A percentile compares a stretch with the other conserved stretches of the same genome.
These are phyloP conservation scores for Ursus arctos DNA, from an alignment of 2,113 vertebrate species.

Conservation along the genomic window DNA sequence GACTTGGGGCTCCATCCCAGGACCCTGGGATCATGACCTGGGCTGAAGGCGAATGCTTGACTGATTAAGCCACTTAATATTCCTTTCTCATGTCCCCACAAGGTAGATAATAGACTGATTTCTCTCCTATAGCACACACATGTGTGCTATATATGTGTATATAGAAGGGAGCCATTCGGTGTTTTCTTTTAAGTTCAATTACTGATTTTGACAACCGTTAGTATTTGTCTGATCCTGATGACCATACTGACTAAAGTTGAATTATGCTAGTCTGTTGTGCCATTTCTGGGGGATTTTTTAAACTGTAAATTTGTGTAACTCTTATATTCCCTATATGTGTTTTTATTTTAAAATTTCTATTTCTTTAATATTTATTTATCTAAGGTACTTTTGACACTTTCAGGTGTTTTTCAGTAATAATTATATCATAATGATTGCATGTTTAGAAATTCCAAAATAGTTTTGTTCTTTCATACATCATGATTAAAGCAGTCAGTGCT, in stretches of 20 bases:
- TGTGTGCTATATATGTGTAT: background rate
- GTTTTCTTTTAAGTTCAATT: background rate
- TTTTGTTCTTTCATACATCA: constrained; percentile 16
- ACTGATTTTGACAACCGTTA: background rate
- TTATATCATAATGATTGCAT: background rate
- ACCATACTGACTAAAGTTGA: background rate
- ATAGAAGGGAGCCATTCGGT: background rate
- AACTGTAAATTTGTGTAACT: background rate
- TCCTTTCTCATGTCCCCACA: background rate
- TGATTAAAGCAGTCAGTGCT: constrained; percentile 30
- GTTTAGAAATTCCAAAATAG: constrained; percentile 43
- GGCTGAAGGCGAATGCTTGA: background rate
- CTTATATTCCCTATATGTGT: background rate
- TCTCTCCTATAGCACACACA: background rate
- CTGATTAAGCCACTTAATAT: background rate
- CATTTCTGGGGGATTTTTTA: constrained; percentile 35
- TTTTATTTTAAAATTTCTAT: constrained; percentile 31
- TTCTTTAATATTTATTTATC: constrained; percentile 26
- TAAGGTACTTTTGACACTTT: constrained; percentile 29
- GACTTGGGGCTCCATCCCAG: background rate
- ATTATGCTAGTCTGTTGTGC: background rate
- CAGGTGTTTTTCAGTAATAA: background rate
- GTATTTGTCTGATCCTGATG: constrained; percentile 22
- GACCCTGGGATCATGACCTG: background rate
- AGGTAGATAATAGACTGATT: background rate